Conservation (phyloP, 2,888 invertebrate genomes). For the Hipparchia semele region DNA sequence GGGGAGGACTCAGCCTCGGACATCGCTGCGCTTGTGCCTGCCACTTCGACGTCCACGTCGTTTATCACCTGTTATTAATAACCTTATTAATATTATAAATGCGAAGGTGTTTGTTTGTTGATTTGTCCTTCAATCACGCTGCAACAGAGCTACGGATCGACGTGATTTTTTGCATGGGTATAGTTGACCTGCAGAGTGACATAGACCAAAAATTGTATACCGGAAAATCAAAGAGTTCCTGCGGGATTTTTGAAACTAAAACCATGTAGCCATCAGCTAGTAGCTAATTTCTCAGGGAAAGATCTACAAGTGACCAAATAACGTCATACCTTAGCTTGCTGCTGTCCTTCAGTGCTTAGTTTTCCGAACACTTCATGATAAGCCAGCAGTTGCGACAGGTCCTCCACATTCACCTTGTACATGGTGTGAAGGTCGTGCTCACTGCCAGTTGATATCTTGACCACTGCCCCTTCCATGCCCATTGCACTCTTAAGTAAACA, state of each 20-base stretch:
- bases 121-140: too few relatives aligned
- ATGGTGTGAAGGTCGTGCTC: slow-evolving; percentile 91
- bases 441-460: slow-evolving; percentile 87
- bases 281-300: too few relatives aligned
- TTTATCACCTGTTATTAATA: slow-evolving; percentile 54
- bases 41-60: slow-evolving; percentile 76
- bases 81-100: too few relatives aligned
- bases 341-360: slow-evolving; percentile 71
- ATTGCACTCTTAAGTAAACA: slow-evolving; percentile 61
- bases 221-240: too few relatives aligned
- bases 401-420: slow-evolving; percentile 92
- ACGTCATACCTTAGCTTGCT: slow-evolving; percentile 60
- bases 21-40: slow-evolving; percentile 82
- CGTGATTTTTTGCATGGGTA: too few relatives aligned
- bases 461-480: slow-evolving; percentile 87
- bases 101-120: too few relatives aligned
- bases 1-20: slow-evolving; percentile 83
- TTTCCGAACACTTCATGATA: slow-evolving; percentile 91
- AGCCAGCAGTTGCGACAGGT: slow-evolving; percentile 91
- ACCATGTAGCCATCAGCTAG: too few relatives aligned
- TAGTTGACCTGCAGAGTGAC: too few relatives aligned
- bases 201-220: too few relatives aligned
- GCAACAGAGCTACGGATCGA: too few relatives aligned
- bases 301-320: too few relatives aligned
- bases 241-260: too few relatives aligned